A percentile compares a stretch with the other conserved stretches of the same genome.
Conservation (phyloP, 1,140 invertebrate genomes). For the Euura saliciscinereae region DNA sequence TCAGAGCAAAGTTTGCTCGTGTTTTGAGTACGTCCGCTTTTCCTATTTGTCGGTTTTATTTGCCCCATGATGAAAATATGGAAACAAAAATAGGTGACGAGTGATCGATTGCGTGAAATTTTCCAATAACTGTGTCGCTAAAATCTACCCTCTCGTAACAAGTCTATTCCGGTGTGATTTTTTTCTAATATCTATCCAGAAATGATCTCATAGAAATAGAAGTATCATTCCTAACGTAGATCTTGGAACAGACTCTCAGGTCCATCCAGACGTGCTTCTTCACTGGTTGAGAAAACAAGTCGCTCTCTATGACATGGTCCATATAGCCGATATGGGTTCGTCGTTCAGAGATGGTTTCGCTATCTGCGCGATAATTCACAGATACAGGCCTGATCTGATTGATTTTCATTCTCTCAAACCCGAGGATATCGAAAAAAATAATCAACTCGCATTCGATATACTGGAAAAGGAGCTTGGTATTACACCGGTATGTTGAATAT, state of each 20-base stretch:
- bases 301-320: constrained; percentile 68
- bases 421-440: constrained; percentile 71
- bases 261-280: constrained; percentile 76
- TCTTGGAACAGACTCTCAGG: constrained; percentile 61
- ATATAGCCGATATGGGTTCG: constrained; percentile 70
- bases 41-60: neutral
- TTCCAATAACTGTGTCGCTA: neutral
- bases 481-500: constrained; percentile 64
- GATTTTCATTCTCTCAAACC: constrained; percentile 73
- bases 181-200: constrained; percentile 10
- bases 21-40: neutral
- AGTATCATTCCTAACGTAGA: constrained; percentile 16
- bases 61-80: no score
- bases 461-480: constrained; percentile 80
- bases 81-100: neutral
- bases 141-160: neutral
- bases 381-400: constrained; percentile 88
- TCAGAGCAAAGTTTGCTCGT: neutral
- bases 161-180: constrained; percentile 9
- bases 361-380: constrained; percentile 82
- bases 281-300: constrained; percentile 81
- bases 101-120: neutral
- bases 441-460: constrained; percentile 82
- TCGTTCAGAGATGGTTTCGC: constrained; percentile 80
- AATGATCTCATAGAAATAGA: neutral